phyloP scores from a whole-genome alignment of 2,113 vertebrate species.

The Mastomys coucha region DNA sequence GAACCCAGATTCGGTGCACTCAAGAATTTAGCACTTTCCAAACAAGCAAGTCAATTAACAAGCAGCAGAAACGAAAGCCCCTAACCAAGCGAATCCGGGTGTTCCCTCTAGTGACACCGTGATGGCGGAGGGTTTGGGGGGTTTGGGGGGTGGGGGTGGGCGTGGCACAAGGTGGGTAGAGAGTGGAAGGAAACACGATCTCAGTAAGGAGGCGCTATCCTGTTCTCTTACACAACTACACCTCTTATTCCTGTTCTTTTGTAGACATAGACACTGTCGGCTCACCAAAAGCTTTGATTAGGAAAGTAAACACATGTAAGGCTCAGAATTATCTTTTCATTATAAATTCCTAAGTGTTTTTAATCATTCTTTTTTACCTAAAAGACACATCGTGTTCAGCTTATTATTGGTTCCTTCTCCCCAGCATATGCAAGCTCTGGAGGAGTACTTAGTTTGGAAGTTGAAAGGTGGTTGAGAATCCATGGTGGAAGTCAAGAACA shows the following conservation, averaged over 20 bases:
- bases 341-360: background rate
- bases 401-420: background rate
- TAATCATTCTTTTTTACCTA: background rate
- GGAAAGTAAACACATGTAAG: background rate
- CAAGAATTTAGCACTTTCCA: background rate
- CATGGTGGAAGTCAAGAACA: background rate
- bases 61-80: background rate
- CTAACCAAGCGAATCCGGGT: background rate
- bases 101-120: background rate
- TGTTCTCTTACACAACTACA: background rate
- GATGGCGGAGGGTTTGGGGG: background rate
- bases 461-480: background rate
- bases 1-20: background rate
- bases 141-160: accelerated
- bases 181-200: no score
- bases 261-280: background rate
- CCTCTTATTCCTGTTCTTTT: background rate
- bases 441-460: background rate
- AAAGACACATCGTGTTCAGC: background rate
- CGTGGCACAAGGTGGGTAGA: background rate
- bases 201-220: background rate
- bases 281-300: background rate
- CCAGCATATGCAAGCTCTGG: background rate
- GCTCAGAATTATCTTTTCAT: background rate
- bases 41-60: background rate